Evolutionary conservation across 2,797 vertebrate genomes (phyloP), one percentile per base, ranked within the genome.

Genomic region (Acanthis flammea): DNA sequence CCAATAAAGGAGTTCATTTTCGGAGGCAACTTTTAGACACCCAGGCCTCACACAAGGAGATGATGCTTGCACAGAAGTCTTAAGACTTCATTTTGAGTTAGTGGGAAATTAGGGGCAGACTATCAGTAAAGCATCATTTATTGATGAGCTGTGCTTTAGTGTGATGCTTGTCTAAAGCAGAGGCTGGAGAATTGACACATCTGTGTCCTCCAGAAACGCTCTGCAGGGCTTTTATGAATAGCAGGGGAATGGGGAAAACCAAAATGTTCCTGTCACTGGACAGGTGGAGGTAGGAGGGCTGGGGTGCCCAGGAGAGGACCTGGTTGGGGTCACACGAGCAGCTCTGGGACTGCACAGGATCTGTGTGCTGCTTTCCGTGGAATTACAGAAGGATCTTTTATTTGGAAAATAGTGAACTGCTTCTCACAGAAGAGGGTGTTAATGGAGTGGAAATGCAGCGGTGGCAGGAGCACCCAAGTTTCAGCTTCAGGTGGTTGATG

Each of bases 231-330:
- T 33, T 21, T 9, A 4, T 6, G 50, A 21, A 12, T 1, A 47
- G 35, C 7, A 9, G 30, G 8, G 6, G 4, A 1, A 4, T 25
- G 12, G 16, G 21, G 12, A 15, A 24, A 30, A 57, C 1, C 10
- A 5, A 6, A 50, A 14, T 6, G 4, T 15, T 4, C 14, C 15
- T 33, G 13, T 9, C 16, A 1, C 2, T 19, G 60, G 1, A 1
- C 10, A 6, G 13, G 10, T 39, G 27, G 9, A 35, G 23, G 18
- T 13, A 8, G 23, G 66, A 54, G 47, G 47, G 19, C 44, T 67
- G 4, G 12, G 30, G 12, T 23, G 35, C 16, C 12, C 4, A 3
- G 45, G 35, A 15, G 5, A 15, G 8, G n/a, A 21, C 3, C 14
- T 2, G 18, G 28, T 2, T 19, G 27, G 1, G 28, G 11, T 10